Percentiles rank a stretch among this genome's conserved stretches.
phyloP scores from a whole-genome alignment of 2,888 invertebrate species.

The Heliothis peltigera region DNA sequence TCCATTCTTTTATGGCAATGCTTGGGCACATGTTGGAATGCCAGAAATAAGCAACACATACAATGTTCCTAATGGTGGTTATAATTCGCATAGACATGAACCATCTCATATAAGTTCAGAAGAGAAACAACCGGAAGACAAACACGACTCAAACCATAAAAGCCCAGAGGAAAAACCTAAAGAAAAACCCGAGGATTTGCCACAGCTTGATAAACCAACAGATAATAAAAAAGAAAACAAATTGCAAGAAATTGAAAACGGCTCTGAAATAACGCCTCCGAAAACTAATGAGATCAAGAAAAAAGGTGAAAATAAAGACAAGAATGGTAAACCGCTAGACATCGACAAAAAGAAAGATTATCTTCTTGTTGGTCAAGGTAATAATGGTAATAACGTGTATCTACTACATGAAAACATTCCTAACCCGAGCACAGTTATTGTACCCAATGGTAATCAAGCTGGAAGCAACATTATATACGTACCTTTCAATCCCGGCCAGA shows the following conservation, averaged over 20 bases:
- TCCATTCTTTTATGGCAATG: conserved; percentile 7
- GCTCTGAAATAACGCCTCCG: conserved; percentile 16
- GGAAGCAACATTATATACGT: conserved; percentile 39
- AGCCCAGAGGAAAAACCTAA: background rate
- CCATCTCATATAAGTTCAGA: background rate
- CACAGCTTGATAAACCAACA: background rate
- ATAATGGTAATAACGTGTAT: conserved; percentile 40
- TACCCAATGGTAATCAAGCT: conserved; percentile 30
- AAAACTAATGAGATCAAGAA: conserved; percentile 38
- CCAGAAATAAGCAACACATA: conserved; percentile 38
- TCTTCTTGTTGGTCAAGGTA: conserved; percentile 43
- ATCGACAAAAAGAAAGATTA: conserved; percentile 49
- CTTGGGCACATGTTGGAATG: conserved; percentile 9
- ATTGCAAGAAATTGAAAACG: background rate
- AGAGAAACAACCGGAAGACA: conserved; percentile 2
- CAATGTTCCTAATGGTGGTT: conserved; percentile 14
- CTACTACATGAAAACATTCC: conserved; percentile 53
- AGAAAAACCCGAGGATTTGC: background rate
- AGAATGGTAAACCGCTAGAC: conserved; percentile 5
- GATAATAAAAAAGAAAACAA: background rate
- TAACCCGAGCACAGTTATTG: conserved; percentile 16
- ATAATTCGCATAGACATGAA: conserved; percentile 1
- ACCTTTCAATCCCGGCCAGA: conserved; percentile 46
- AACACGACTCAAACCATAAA: background rate
- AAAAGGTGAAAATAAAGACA: conserved; percentile 4